Percentiles rank a stretch among this genome's conserved stretches.
Evolutionary conservation across 1,140 invertebrate genomes (phyloP).

Genomic region (Whitmania pigra): DNA sequence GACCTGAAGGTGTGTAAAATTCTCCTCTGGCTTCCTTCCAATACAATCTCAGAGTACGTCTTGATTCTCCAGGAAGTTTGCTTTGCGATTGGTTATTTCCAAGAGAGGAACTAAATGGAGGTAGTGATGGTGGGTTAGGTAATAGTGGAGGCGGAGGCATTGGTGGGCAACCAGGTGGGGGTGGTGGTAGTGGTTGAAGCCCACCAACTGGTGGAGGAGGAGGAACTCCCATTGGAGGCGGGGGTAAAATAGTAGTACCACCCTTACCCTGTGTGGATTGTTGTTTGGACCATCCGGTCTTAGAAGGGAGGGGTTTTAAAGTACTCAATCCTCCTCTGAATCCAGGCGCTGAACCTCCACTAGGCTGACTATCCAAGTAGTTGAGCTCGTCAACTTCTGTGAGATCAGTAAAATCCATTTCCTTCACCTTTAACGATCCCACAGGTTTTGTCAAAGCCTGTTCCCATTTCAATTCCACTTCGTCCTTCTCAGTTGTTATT

Average conservation of each 20-base stretch:
- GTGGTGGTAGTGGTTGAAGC: slow-evolving; percentile 41
- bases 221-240: slow-evolving; percentile 14
- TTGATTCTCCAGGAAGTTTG: slow-evolving; percentile 44
- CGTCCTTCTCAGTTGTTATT: slow-evolving; percentile 51
- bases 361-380: slow-evolving; percentile 30
- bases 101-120: not conserved
- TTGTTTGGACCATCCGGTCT: not conserved
- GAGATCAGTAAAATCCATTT: slow-evolving; percentile 89
- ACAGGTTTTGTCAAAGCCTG: slow-evolving; percentile 66
- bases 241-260: not conserved
- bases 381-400: slow-evolving; percentile 48
- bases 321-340: not conserved
- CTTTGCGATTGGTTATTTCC: not conserved
- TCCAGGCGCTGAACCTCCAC: not conserved
- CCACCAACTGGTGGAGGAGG: slow-evolving; percentile 27
- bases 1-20: slow-evolving; percentile 50
- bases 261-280: not conserved
- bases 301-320: not conserved
- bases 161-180: slow-evolving; percentile 39
- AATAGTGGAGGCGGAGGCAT: slow-evolving; percentile 40
- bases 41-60: slow-evolving; percentile 96
- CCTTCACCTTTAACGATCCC: slow-evolving; percentile 74
- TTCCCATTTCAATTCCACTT: slow-evolving; percentile 89
- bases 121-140: slow-evolving; percentile 25
- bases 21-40: slow-evolving; percentile 65